Base-by-base conservation (phyloP, 2,113 vertebrate species). In the Holacanthus passer region DNA sequence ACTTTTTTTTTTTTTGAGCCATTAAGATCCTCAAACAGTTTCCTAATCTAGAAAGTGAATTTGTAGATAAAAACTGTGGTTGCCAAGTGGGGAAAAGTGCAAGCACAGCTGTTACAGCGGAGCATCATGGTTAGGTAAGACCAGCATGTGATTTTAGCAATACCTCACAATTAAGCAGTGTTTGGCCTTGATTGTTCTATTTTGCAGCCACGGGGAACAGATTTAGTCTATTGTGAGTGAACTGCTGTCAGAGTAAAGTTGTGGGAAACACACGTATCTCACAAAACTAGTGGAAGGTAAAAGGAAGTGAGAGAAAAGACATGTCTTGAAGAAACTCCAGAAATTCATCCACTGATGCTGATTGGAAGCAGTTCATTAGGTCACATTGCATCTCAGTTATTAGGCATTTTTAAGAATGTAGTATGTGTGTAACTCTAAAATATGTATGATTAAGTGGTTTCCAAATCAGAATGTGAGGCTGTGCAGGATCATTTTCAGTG, bases 61-160 rank as follows among this genome's bases (percentile, higher is more conserved):
- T 37, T 27, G 7, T 43, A 59, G 66, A 74, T 69, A 64, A 77
- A 67, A 65, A 55, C 6, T 53, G 16, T 24, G 4, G 13, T 45
- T 73, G 79, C 86, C 87, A 88, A 89, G 55, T 67, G 29, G 71
- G 84, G 53, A 78, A 85, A 87, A 86, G 84, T 74, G 83, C 55
- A 67, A 63, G 5, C 50, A 47, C 82, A 81, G 84, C 77, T 83
- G 85, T 55, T 56, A 19, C 0, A 64, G 64, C 58, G n/a, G 55
- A 72, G 55, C 77, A 81, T 68, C 47, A 27, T 31, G n/a, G 17
- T 56, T 68, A 58, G 43, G 20, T 43, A 70, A 87, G 16, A 83
- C 8, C 63, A 78, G 73, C 72, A 88, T 83, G 81, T 79, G 87
- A 87, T 77, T 56, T 68, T 29, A 39, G 59, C n/a, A 76, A 72